Percentiles rank a stretch among this genome's conserved stretches.
These are phyloP conservation scores for Rhabditoides inermis DNA, from an alignment of 2,888 invertebrate genomes.

Conservation along the genomic window DNA sequence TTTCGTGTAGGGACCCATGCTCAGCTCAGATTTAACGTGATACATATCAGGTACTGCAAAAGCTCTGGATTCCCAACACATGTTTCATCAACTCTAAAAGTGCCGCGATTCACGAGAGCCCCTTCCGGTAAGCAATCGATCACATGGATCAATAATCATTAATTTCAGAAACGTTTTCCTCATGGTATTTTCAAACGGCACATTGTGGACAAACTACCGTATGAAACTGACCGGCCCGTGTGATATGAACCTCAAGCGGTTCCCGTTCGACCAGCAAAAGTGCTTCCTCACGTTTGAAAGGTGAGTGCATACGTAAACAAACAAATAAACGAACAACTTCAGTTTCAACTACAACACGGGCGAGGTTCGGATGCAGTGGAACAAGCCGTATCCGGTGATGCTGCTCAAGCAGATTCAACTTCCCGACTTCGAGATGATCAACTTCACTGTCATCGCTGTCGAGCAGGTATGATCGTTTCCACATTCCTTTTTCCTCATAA, in stretches of 20 bases:
- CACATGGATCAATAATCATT: neutral
- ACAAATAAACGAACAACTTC: neutral
- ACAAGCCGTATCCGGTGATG: constrained; percentile 45
- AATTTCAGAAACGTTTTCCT: constrained; percentile 48
- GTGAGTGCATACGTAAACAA: constrained; percentile 18
- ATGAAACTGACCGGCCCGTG: constrained; percentile 52
- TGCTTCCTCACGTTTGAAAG: constrained; percentile 52
- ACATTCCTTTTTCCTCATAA: too few relatives aligned
- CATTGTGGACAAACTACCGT: constrained; percentile 50
- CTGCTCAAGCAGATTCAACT: constrained; percentile 39
- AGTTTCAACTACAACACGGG: constrained; percentile 52
- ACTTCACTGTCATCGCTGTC: constrained; percentile 48
- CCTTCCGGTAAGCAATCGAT: constrained; percentile 32
- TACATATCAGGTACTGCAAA: constrained; percentile 27
- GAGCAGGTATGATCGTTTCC: too few relatives aligned
- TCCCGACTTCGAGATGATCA: constrained; percentile 50
- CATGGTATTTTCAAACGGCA: constrained; percentile 51
- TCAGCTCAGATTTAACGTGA: neutral
- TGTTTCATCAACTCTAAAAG: constrained; percentile 50
- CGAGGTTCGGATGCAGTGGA: constrained; percentile 52
- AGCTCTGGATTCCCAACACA: constrained; percentile 51
- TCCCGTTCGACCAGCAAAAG: constrained; percentile 47
- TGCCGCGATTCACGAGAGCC: constrained; percentile 50
- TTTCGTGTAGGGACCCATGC: neutral
- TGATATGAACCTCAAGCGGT: constrained; percentile 50